Conservation (phyloP, 2,113 vertebrate genomes). For the Synchiropus splendidus region DNA sequence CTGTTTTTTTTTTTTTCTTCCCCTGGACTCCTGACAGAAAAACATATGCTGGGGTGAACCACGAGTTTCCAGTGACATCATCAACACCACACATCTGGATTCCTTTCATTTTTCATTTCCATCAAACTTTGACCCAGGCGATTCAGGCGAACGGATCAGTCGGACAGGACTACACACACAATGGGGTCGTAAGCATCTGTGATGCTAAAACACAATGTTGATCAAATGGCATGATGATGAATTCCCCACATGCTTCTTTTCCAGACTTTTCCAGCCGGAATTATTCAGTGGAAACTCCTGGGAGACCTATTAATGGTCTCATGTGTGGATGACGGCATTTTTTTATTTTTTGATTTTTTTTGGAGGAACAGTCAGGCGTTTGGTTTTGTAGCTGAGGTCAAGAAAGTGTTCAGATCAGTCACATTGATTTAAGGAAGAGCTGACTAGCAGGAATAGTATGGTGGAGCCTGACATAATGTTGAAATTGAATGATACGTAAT, state of each 20-base stretch:
- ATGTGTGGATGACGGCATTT: too few species aligned
- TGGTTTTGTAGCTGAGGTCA: too few species aligned
- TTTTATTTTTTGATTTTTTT: too few species aligned
- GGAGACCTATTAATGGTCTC: neutral
- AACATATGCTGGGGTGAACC: slow-evolving; percentile 21
- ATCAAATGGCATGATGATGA: slow-evolving; percentile 1
- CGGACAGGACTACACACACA: too few species aligned
- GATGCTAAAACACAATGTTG: neutral
- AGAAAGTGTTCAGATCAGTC: too few species aligned
- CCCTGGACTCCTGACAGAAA: slow-evolving; percentile 22
- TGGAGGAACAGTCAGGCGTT: too few species aligned
- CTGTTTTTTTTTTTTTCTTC: slow-evolving; percentile 16
- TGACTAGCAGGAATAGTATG: too few species aligned
- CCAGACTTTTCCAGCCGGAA: slow-evolving; percentile 1
- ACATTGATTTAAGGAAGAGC: too few species aligned
- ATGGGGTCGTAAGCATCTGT: too few species aligned
- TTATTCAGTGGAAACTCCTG: neutral
- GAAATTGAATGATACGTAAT: too few species aligned
- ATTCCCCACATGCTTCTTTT: neutral
- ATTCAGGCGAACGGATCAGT: neutral
- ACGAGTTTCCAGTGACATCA: slow-evolving; percentile 27
- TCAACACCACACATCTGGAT: slow-evolving; percentile 28
- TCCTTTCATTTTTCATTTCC: slow-evolving; percentile 16
- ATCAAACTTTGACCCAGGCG: slow-evolving; percentile 2
- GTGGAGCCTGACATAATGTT: too few species aligned